Evolutionary conservation across 2,113 vertebrate species (phyloP).

Genomic region (Rhinoptilus africanus): DNA sequence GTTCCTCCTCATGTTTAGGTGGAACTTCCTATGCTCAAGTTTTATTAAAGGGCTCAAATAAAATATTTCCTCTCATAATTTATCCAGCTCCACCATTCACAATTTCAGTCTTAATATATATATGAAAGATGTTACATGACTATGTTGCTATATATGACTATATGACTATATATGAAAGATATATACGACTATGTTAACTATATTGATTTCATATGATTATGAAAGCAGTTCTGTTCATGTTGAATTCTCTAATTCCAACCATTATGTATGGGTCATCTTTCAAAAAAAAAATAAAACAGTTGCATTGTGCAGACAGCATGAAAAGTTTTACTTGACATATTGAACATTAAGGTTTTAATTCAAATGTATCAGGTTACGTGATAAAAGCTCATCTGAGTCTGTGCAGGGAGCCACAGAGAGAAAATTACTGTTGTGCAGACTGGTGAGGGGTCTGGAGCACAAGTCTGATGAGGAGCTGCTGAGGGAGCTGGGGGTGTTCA

Average conservation of each 20-base stretch:
- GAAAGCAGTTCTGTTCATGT: not conserved
- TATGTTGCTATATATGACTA: no score
- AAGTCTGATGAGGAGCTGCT: no score
- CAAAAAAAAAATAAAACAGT: not conserved
- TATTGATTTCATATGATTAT: not conserved
- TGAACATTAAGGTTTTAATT: not conserved
- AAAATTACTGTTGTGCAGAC: not conserved
- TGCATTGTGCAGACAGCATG: not conserved
- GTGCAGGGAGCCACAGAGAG: not conserved
- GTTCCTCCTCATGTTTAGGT: no score
- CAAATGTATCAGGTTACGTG: not conserved
- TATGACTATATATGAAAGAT: not conserved
- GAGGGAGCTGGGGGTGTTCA: no score
- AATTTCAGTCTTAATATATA: not conserved
- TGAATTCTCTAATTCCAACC: not conserved
- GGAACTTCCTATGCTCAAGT: no score
- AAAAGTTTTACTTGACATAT: not conserved
- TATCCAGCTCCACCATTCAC: not conserved
- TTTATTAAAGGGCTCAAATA: not conserved
- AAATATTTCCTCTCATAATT: not conserved
- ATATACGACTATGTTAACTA: not conserved
- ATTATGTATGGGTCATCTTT: not conserved
- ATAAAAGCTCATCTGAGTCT: not conserved
- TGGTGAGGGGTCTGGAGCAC: no score
- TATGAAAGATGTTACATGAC: no score